These are phyloP conservation scores for Sebastes matsubarae DNA, from an alignment of 2,797 vertebrate genomes.

Conservation along the genomic window DNA sequence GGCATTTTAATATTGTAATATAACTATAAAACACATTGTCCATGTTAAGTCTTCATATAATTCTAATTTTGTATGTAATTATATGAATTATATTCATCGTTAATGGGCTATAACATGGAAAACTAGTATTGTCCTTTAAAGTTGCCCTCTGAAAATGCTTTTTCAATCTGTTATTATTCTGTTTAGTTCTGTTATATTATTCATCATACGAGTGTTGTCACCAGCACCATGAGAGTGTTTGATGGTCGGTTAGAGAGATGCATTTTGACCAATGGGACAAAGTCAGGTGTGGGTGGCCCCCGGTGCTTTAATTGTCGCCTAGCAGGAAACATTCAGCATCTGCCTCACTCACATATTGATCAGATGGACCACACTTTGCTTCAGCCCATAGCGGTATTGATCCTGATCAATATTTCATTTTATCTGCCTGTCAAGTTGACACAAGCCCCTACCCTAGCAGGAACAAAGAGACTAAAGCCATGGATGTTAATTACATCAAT, in stretches of 20 bases:
- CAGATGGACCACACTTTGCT: conserved; percentile 51
- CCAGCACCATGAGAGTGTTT: background rate
- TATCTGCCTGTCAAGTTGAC: conserved; percentile 67
- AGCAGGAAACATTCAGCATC: conserved; percentile 53
- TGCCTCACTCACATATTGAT: conserved; percentile 63
- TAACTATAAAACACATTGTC: background rate
- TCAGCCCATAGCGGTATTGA: conserved; percentile 53
- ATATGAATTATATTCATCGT: background rate
- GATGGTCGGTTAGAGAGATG: background rate
- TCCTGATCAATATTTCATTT: conserved; percentile 80
- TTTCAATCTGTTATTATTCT: background rate
- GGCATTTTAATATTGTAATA: background rate
- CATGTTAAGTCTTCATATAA: background rate
- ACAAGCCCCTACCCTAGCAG: conserved; percentile 12
- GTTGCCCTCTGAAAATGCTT: background rate
- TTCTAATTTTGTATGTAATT: background rate
- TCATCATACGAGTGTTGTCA: background rate
- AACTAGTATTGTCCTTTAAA: background rate
- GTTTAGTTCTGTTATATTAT: background rate
- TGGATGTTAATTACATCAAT: conserved; percentile 62
- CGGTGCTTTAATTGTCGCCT: conserved; percentile 61
- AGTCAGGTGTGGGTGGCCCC: conserved; percentile 45
- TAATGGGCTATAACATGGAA: background rate
- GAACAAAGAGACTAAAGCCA: conserved; percentile 37
- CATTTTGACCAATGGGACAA: conserved; percentile 19